Conservation (phyloP, 2,797 vertebrate genomes). For the Liparis tanakae region DNA sequence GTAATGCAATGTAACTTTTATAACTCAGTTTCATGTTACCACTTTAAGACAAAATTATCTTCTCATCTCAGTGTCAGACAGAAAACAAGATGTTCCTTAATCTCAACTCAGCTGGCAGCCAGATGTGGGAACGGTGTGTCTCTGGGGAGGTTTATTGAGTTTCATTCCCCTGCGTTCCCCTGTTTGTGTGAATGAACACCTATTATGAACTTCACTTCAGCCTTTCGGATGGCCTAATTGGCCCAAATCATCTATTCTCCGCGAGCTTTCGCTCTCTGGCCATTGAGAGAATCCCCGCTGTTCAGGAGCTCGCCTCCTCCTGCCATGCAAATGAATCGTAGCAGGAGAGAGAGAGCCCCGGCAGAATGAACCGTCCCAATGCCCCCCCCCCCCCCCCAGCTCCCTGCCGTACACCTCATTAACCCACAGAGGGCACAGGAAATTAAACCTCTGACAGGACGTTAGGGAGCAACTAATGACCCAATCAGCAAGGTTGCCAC, state of each 20-base stretch:
- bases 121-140: background rate
- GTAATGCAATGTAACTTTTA: background rate
- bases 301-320: constrained; percentile 41
- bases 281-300: constrained; percentile 32
- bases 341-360: constrained; percentile 34
- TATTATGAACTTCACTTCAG: constrained; percentile 48
- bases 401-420: constrained; percentile 53
- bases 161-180: constrained; percentile 2
- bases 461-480: constrained; percentile 69
- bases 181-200: constrained; percentile 40
- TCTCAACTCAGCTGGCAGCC: background rate
- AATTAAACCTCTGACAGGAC: constrained; percentile 70
- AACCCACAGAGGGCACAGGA: constrained; percentile 67
- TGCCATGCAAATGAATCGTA: constrained; percentile 57
- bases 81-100: background rate
- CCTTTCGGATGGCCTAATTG: constrained; percentile 53
- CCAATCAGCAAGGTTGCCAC: constrained; percentile 61
- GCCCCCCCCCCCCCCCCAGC: constrained; percentile 9
- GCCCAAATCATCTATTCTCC: constrained; percentile 53
- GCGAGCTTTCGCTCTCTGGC: constrained; percentile 29
- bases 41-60: background rate
- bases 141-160: background rate
- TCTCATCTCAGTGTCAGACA: background rate
- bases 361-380: constrained; percentile 42
- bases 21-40: background rate